These are phyloP conservation scores for Paraplagusia blochii DNA, from an alignment of 2,113 vertebrate genomes.

Conservation along the genomic window DNA sequence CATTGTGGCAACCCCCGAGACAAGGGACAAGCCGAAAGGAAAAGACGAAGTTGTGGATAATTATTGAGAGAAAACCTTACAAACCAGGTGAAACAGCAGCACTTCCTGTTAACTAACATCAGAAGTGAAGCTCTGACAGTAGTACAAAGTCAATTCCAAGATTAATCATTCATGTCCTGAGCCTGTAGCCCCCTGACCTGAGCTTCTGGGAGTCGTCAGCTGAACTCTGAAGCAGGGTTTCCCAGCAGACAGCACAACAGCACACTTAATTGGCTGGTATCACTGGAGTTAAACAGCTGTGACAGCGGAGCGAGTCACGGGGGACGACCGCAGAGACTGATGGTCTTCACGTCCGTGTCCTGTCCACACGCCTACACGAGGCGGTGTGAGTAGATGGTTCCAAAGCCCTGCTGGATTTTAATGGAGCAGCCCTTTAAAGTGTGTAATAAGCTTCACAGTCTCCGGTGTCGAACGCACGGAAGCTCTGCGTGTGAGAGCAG, in stretches of 20 bases:
- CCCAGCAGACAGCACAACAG: conserved; percentile 49
- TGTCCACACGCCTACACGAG: conserved; percentile 28
- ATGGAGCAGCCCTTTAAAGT: conserved; percentile 2
- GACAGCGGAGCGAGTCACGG: conserved; percentile 45
- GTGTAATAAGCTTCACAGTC: conserved; percentile 22
- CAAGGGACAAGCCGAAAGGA: too few species aligned
- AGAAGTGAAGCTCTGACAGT: conserved; percentile 22
- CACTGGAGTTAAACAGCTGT: conserved; percentile 63
- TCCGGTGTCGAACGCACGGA: neutral
- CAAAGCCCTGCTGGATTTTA: conserved; percentile 2
- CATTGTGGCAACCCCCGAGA: too few species aligned
- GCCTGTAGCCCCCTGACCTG: conserved; percentile 39
- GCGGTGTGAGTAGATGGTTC: conserved; percentile 16
- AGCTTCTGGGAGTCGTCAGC: conserved; percentile 35
- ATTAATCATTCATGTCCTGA: conserved; percentile 56
- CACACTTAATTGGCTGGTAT: conserved; percentile 48
- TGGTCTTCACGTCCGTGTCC: conserved; percentile 30
- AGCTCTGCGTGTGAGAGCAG: neutral
- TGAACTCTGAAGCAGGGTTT: conserved; percentile 32
- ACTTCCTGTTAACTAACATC: conserved; percentile 15
- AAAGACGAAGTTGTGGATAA: neutral
- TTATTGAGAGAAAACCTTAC: neutral
- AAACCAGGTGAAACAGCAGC: conserved; percentile 21
- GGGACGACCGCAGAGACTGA: conserved; percentile 32
- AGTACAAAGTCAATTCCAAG: conserved; percentile 39